A percentile compares a stretch with the other conserved stretches of the same genome.
phyloP scores from a whole-genome alignment of 1,140 invertebrate genomes.

The Caerostris darwini region DNA sequence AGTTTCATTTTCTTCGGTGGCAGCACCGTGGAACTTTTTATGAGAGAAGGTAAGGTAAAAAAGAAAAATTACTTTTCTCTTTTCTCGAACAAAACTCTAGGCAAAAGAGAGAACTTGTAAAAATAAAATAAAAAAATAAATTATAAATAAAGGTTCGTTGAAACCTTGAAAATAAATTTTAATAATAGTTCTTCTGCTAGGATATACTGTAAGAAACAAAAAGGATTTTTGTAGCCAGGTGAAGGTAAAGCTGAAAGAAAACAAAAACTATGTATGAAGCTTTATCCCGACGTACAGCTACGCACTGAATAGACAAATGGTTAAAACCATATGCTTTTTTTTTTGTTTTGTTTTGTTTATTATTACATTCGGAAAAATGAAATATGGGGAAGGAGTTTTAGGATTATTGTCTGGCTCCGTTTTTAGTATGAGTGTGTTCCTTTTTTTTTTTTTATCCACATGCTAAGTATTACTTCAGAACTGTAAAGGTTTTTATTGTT shows the following conservation, averaged over 20 bases:
- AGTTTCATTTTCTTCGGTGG: slow-evolving; percentile 42
- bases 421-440: background rate
- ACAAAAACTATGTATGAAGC: slow-evolving; percentile 6
- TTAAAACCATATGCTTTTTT: slow-evolving; percentile 1
- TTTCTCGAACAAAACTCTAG: background rate
- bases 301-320: slow-evolving; percentile 51
- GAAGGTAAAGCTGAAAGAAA: background rate
- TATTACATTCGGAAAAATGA: background rate
- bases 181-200: slow-evolving; percentile 60
- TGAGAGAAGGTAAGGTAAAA: background rate
- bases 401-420: slow-evolving; percentile 18
- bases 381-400: slow-evolving; percentile 37
- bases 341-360: slow-evolving; percentile 4
- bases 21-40: slow-evolving; percentile 19
- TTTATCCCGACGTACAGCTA: background rate
- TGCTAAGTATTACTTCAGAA: slow-evolving; percentile 13
- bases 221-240: background rate
- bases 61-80: background rate
- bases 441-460: background rate
- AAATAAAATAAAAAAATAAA: background rate
- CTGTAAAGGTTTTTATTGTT: background rate
- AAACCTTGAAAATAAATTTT: slow-evolving; percentile 75
- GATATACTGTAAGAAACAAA: slow-evolving; percentile 8
- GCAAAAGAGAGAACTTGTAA: background rate
- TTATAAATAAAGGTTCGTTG: slow-evolving; percentile 36